Evolutionary conservation across 2,888 invertebrate genomes (phyloP).

Genomic region (Carterocephalus palaemon): DNA sequence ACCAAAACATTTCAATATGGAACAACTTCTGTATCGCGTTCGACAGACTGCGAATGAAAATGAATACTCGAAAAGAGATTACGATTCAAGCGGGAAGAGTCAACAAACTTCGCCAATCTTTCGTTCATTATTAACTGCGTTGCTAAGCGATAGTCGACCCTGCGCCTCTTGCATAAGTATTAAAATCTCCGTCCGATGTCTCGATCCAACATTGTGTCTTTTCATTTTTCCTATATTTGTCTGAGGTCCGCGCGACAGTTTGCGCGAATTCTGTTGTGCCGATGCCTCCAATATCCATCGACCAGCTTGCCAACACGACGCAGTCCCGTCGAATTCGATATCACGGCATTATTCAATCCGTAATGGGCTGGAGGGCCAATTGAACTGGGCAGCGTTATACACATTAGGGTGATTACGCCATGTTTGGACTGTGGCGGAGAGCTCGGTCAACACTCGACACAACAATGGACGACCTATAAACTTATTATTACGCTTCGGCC

Average conservation of each 20-base stretch:
- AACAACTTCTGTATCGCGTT: slow-evolving; percentile 1
- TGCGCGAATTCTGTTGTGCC: slow-evolving; percentile 21
- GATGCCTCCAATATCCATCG: slow-evolving; percentile 25
- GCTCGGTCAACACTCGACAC: slow-evolving; percentile 33
- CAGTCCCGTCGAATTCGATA: slow-evolving; percentile 21
- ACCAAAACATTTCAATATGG: neutral
- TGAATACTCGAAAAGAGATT: slow-evolving; percentile 28
- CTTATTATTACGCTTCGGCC: slow-evolving; percentile 32
- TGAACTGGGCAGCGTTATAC: slow-evolving; percentile 24
- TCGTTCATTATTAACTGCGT: slow-evolving; percentile 29
- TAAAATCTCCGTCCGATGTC: slow-evolving; percentile 5
- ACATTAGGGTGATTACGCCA: slow-evolving; percentile 36
- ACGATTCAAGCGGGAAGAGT: slow-evolving; percentile 28
- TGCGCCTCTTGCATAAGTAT: slow-evolving; percentile 6
- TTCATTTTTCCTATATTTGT: slow-evolving; percentile 31
- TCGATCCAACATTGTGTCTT: slow-evolving; percentile 9
- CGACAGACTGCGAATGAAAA: slow-evolving; percentile 16
- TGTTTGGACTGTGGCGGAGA: slow-evolving; percentile 32
- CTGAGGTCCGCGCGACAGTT: slow-evolving; percentile 24
- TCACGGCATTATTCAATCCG: neutral
- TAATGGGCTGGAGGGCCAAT: slow-evolving; percentile 6
- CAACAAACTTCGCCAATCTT: slow-evolving; percentile 31
- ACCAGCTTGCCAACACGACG: slow-evolving; percentile 22
- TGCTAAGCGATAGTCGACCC: slow-evolving; percentile 17
- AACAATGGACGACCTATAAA: slow-evolving; percentile 29